Base-by-base conservation (phyloP, 2,888 invertebrate genomes). In the Plagiodera versicolora region DNA sequence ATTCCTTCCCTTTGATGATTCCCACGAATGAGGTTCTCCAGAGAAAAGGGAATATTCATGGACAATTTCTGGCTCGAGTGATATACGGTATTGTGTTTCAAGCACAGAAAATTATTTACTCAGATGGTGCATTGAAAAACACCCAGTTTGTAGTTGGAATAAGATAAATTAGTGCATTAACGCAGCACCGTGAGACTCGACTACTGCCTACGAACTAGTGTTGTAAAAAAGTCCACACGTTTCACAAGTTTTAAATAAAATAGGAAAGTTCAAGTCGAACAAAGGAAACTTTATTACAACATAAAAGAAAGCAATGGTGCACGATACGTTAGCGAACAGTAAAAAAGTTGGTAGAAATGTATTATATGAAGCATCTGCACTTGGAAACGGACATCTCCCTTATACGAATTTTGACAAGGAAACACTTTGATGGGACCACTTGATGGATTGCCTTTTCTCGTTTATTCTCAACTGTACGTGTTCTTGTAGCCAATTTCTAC, bases 361-460 rank as follows among this genome's bases (percentile, higher is more conserved):
- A 68, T 67, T 68, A 68, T 70, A 65, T n/a, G 39, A 70, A 66
- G 66, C 68, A 66, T 68, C 62, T 68, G 67, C 63, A 70, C 67
- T 68, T 63, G 39, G 4, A 60, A 67, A 64, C 63, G 67, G 56
- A 61, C 64, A 58, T 60, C 14, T 39, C 14, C 14, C 14, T 39
- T 39, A 39, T 14, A n/a, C 39, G 11, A 32, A 32, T 32, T 39
- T 14, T 39, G 39, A 39, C 11, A 39, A 2, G 39, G 39, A 39
- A 10, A 10, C n/a, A n/a, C n/a, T 39, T 39, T 11, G 39, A 11
- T n/a, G n/a, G n/a, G 14, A 3, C 14, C 3, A 3, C 10, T 39
- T 39, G 39, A 39, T 39, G 39, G 39, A 39, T 39, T 39, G 39
- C 39, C 39, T 14, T 39, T 39, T 11, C 4, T n/a, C n/a, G n/a